These are phyloP conservation scores for Achlya flavicornis DNA, from an alignment of 2,888 invertebrate genomes.

Conservation along the genomic window DNA sequence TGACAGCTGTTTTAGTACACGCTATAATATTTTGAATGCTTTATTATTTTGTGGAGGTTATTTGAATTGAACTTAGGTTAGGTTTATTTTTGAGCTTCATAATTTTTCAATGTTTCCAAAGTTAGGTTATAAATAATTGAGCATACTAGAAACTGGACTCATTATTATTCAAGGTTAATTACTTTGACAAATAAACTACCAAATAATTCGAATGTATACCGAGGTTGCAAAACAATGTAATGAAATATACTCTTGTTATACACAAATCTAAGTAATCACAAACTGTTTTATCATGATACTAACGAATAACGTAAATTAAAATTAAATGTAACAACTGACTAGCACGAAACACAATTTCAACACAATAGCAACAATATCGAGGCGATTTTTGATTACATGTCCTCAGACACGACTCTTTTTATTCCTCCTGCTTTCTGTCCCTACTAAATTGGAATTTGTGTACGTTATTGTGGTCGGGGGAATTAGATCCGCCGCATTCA, in stretches of 20 bases:
- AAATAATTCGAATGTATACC: not conserved
- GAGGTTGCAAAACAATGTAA: not conserved
- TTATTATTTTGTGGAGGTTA: conserved; percentile 39
- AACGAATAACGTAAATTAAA: conserved; percentile 11
- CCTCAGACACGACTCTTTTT: conserved; percentile 54
- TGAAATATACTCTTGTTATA: conserved; percentile 11
- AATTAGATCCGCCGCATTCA: conserved; percentile 81
- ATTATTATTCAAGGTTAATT: no score
- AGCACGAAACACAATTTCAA: conserved; percentile 45
- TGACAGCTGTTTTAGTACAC: conserved; percentile 42
- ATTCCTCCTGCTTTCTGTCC: conserved; percentile 59
- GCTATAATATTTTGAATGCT: conserved; percentile 41
- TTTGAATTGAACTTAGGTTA: conserved; percentile 21
- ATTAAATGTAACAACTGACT: conserved; percentile 42
- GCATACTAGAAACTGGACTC: not conserved
- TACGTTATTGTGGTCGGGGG: conserved; percentile 75
- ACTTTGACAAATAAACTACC: not conserved
- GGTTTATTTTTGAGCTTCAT: not conserved
- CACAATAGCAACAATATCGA: conserved; percentile 53
- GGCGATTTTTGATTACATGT: conserved; percentile 59
- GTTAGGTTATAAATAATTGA: not conserved
- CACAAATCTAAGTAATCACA: conserved; percentile 11
- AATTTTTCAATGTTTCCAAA: no score
- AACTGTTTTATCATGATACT: conserved; percentile 7
- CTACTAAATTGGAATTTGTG: conserved; percentile 73